Evolutionary conservation across 2,797 vertebrate species (phyloP).

Genomic region (Aratinga solstitialis): DNA sequence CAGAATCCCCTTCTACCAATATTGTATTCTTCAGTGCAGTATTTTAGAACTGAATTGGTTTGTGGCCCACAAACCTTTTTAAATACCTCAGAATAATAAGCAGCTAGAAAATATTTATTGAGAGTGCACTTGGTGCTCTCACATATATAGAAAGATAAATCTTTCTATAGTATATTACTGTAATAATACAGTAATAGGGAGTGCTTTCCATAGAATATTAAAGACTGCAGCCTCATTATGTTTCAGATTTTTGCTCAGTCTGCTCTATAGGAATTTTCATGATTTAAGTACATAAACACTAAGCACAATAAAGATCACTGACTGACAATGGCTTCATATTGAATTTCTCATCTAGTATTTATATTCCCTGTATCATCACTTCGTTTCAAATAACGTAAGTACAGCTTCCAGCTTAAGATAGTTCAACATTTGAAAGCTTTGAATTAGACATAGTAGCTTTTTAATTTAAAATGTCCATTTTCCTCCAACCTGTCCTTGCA

Average conservation of each 20-base stretch:
- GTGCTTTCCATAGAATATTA: background rate
- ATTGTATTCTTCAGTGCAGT: background rate
- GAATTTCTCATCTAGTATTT: background rate
- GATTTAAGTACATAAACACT: background rate
- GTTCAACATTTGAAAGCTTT: background rate
- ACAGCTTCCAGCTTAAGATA: background rate
- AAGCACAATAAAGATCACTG: background rate
- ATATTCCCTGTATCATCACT: background rate
- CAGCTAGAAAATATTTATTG: background rate
- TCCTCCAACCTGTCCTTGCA: background rate
- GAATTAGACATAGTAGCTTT: background rate
- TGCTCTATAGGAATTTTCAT: background rate
- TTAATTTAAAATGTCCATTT: background rate
- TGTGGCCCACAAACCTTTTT: background rate
- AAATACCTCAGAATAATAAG: background rate
- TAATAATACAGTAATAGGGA: background rate
- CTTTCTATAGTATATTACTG: background rate
- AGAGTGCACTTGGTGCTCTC: background rate
- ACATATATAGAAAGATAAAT: background rate
- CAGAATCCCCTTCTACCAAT: background rate
- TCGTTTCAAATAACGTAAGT: background rate
- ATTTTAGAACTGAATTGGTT: background rate
- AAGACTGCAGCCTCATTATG: background rate
- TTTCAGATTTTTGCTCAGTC: constrained; percentile 8
- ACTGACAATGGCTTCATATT: background rate